Evolutionary conservation across 1,140 invertebrate species (phyloP).

Genomic region (Phthorimaea operculella): DNA sequence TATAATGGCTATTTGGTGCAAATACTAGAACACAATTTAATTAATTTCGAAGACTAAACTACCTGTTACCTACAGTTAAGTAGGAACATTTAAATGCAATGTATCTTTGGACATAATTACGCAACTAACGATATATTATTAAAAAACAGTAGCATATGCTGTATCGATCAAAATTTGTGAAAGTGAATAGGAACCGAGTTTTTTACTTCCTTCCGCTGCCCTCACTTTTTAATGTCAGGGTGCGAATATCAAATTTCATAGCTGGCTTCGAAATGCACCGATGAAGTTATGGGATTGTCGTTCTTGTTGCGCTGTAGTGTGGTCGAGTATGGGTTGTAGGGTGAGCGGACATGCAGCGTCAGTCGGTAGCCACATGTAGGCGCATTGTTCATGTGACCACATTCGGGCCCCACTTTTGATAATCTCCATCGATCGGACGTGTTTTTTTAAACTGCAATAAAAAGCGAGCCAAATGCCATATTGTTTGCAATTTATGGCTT

Average conservation of each 20-base stretch:
- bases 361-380: slow-evolving; percentile 61
- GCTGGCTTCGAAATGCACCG: slow-evolving; percentile 6
- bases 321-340: neutral
- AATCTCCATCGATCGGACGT: slow-evolving; percentile 44
- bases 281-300: neutral
- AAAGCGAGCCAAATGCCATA: slow-evolving; percentile 37
- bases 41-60: no score
- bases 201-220: slow-evolving; percentile 64
- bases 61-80: no score
- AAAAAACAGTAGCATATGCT: slow-evolving; percentile 42
- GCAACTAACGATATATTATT: neutral
- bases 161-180: slow-evolving; percentile 41
- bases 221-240: slow-evolving; percentile 58
- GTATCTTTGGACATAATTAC: no score
- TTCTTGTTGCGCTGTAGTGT: neutral
- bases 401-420: slow-evolving; percentile 39
- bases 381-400: slow-evolving; percentile 53
- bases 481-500: slow-evolving; percentile 57
- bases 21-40: no score
- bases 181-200: slow-evolving; percentile 55
- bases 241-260: slow-evolving; percentile 58
- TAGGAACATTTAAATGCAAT: no score
- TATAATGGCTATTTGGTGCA: no score
- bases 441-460: slow-evolving; percentile 37
- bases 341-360: slow-evolving; percentile 25